These are phyloP conservation scores for Dascyllus trimaculatus DNA, from an alignment of 2,113 vertebrate species.

Conservation along the genomic window DNA sequence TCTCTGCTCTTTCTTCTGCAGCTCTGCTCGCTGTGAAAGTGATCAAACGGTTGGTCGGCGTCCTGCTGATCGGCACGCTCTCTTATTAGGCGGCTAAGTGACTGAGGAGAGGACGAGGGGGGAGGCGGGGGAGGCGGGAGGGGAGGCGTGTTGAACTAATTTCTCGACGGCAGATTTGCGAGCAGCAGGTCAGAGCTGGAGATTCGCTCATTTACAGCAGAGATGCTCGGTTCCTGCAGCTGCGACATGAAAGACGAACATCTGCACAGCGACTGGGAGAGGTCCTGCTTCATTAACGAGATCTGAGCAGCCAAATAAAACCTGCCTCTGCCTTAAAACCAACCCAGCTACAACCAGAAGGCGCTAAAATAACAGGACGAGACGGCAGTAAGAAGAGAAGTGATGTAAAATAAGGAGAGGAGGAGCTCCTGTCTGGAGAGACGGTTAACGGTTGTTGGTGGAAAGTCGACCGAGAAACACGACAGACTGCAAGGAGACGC, in stretches of 20 bases:
- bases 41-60: conserved; percentile 66
- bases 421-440: background rate
- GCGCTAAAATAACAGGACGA: no score
- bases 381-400: no score
- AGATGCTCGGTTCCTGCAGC: conserved; percentile 11
- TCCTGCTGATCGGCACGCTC: conserved; percentile 66
- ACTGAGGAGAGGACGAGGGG: conserved; percentile 47
- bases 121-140: no score
- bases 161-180: conserved; percentile 27
- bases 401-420: no score
- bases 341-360: no score
- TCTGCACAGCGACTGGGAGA: no score
- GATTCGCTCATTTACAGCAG: conserved; percentile 24
- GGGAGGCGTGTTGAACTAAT: conserved; percentile 42
- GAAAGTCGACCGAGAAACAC: background rate
- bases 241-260: no score
- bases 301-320: conserved; percentile 4
- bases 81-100: conserved; percentile 63
- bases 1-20: conserved; percentile 29
- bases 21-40: conserved; percentile 53
- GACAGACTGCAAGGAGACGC: no score
- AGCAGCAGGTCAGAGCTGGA: conserved; percentile 33
- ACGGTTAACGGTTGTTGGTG: background rate
- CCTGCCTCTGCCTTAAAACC: no score
- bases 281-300: no score